Conservation (phyloP, 2,113 vertebrate species). For the Oncorhynchus keta region DNA sequence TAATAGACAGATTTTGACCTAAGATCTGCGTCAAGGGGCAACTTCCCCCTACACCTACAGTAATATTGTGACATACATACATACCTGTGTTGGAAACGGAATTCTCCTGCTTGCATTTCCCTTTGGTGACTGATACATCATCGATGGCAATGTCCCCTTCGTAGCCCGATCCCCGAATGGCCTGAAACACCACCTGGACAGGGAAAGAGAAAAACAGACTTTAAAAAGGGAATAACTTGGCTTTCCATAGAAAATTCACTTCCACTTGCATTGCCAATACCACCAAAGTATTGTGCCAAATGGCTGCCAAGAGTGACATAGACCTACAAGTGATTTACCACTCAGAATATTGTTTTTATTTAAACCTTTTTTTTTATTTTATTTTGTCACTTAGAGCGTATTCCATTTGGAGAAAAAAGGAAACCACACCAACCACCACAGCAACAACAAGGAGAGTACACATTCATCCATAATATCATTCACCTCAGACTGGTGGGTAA, state of each 20-base stretch:
- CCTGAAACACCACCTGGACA: constrained; percentile 92
- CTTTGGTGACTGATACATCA: constrained; percentile 90
- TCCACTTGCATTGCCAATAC: no score
- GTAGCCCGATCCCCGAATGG: constrained; percentile 84
- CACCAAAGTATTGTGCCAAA: no score
- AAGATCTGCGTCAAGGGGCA: no score
- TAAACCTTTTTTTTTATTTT: no score
- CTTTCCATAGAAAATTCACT: not conserved
- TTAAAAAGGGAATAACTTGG: constrained; percentile 10
- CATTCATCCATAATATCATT: constrained; percentile 20
- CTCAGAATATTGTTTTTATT: no score
- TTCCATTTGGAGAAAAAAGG: constrained; percentile 47
- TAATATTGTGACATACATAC: no score
- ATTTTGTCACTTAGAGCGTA: constrained; percentile 18
- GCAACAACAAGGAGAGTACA: not conserved
- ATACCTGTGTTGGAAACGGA: constrained; percentile 74
- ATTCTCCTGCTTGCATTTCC: constrained; percentile 83
- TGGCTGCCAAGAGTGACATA: no score
- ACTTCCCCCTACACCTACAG: no score
- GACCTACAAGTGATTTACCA: no score
- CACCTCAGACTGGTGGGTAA: constrained; percentile 21
- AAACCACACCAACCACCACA: constrained; percentile 40
- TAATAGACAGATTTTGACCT: no score
- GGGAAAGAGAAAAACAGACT: constrained; percentile 15
- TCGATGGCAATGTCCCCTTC: constrained; percentile 97